Conservation (phyloP, 2,888 invertebrate species). For the Anorthoa munda region DNA sequence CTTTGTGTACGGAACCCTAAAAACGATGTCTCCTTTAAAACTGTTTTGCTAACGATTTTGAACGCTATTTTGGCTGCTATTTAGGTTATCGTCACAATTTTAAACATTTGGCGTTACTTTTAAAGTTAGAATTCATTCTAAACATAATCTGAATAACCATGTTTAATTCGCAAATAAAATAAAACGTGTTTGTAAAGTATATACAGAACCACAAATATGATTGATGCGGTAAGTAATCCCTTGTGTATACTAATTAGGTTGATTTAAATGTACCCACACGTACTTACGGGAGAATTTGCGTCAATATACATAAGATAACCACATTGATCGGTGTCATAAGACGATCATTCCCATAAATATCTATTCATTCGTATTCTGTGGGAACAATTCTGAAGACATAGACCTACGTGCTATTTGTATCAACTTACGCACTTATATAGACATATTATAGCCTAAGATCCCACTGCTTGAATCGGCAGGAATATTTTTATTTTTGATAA, state of each 20-base stretch:
- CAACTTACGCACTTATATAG: constrained; percentile 39
- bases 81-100: not conserved
- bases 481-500: too few relatives aligned
- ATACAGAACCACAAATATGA: constrained; percentile 46
- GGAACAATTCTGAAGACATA: constrained; percentile 41
- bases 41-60: constrained; percentile 50
- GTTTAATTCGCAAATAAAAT: constrained; percentile 18
- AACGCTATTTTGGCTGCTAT: not conserved
- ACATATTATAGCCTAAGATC: constrained; percentile 19
- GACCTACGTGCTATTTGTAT: constrained; percentile 44
- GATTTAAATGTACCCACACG: constrained; percentile 67
- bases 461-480: too few relatives aligned
- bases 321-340: constrained; percentile 68
- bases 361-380: constrained; percentile 69
- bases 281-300: constrained; percentile 66
- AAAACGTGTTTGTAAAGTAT: constrained; percentile 33
- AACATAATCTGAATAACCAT: not conserved
- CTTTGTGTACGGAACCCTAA: too few relatives aligned
- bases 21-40: constrained; percentile 70
- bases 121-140: not conserved
- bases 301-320: constrained; percentile 68
- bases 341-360: constrained; percentile 69
- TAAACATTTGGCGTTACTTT: not conserved
- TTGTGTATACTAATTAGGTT: constrained; percentile 58
- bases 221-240: constrained; percentile 30